Percentiles rank a stretch among this genome's conserved stretches.
phyloP scores from a whole-genome alignment of 92 coral and sea anemone genomes.

The Paramuricea clavata region DNA sequence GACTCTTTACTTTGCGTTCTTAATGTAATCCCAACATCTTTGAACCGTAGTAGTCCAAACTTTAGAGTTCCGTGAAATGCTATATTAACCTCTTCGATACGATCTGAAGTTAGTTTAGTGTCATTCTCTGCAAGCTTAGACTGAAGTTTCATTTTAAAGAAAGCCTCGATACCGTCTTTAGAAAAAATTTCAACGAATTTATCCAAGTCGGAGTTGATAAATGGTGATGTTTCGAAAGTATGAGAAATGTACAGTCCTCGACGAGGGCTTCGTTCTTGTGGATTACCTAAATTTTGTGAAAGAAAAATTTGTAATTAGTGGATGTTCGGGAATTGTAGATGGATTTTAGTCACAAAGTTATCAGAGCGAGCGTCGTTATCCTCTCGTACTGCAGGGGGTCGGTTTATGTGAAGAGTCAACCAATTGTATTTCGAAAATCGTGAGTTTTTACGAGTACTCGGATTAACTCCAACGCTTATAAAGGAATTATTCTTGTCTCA shows the following conservation, averaged over 20 bases:
- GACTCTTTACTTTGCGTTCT: background rate
- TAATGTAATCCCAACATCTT: background rate
- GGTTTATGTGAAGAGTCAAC: too few species aligned
- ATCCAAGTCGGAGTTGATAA: constrained; percentile 8
- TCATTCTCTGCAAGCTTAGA: background rate
- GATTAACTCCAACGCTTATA: too few species aligned
- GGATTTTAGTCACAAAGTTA: too few species aligned
- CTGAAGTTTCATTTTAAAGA: constrained; percentile 11
- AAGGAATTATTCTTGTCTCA: too few species aligned
- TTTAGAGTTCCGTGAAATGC: constrained; percentile 10
- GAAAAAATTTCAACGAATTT: constrained; percentile 18
- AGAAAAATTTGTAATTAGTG: background rate
- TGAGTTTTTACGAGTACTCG: too few species aligned
- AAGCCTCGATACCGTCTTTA: background rate
- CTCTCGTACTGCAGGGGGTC: too few species aligned
- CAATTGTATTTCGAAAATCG: too few species aligned
- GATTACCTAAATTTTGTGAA: background rate
- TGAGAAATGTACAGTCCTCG: constrained; percentile 16
- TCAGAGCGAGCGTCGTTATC: too few species aligned
- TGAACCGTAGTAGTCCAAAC: constrained; percentile 17
- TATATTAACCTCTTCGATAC: background rate
- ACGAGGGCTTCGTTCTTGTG: background rate
- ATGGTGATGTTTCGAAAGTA: constrained; percentile 1
- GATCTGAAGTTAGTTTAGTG: background rate
- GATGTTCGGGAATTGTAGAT: too few species aligned